Percentiles rank a stretch among this genome's conserved stretches.
These are phyloP conservation scores for Tenodera sinensis DNA, from an alignment of 2,888 invertebrate genomes.

Conservation along the genomic window DNA sequence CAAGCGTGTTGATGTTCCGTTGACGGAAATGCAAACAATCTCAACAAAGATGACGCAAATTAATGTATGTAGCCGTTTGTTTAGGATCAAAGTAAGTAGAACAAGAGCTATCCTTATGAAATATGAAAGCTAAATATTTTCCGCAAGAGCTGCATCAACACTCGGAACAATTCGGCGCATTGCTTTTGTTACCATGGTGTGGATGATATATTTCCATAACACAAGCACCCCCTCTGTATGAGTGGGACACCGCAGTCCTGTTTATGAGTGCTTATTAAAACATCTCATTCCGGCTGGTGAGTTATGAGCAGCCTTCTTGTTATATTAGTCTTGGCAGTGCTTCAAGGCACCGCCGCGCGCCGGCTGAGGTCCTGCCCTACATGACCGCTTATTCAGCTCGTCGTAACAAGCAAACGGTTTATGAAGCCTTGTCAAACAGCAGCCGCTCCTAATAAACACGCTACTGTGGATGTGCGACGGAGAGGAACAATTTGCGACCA, in stretches of 20 bases:
- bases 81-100: not conserved
- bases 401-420: not conserved
- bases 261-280: slow-evolving; percentile 32
- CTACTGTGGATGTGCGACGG: not conserved
- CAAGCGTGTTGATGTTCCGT: not conserved
- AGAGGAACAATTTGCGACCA: not conserved
- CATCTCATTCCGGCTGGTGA: slow-evolving; percentile 29
- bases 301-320: slow-evolving; percentile 24
- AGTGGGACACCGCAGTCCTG: slow-evolving; percentile 22
- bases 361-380: not conserved
- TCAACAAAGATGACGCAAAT: not conserved
- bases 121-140: slow-evolving; percentile 4
- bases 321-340: slow-evolving; percentile 26
- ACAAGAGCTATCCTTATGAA: not conserved
- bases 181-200: slow-evolving; percentile 4
- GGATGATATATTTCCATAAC: slow-evolving; percentile 30
- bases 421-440: not conserved
- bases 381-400: not conserved
- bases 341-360: slow-evolving; percentile 16
- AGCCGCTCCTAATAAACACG: not conserved
- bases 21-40: not conserved
- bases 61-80: not conserved
- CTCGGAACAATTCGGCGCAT: not conserved
- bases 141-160: not conserved
- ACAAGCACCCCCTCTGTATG: slow-evolving; percentile 12